Evolutionary conservation across 2,888 invertebrate genomes (phyloP), one percentile per base, ranked within the genome.

Genomic region (Drosophila testacea): DNA sequence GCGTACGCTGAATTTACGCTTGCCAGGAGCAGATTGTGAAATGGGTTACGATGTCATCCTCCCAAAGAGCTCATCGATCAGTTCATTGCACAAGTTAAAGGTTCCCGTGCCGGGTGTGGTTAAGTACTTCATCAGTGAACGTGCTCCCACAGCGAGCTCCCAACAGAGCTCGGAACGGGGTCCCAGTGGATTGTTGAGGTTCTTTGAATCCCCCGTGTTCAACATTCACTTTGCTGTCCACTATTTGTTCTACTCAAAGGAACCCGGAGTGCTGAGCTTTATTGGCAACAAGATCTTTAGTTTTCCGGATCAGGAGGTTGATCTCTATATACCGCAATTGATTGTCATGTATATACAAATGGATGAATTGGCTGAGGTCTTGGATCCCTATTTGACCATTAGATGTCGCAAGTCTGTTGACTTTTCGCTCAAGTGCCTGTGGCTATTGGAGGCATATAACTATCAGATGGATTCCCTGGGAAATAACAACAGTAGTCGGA

Each of bases 271-370:
- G 78, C 97, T 99, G 91, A 97, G 97, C 88, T 99, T 99, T 93
- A 96, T 99, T 92, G 99, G 98, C 77, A 99, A 99, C 94, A 97
- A 98, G 93, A 95, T 99, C 93, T 99, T 99, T 93, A 97, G 96
- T 93, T 99, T 99, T 93, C 95, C 96, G 34, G 95, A 97, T 92
- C 94, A 94, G 77, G 98, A 98, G 83, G 98, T 99, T 75, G 99
- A 99, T 94, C 98, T 99, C 93, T 99, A 99, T 93, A 95, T 99
- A 92, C 99, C 99, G 51, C 99, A 99, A 93, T 93, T 99, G 90
- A 96, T 99, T 90, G 98, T 98, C 90, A 98, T 99, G 97, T 99
- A 99, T 93, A 97, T 99, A 93, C 98, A 99, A 94, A 98, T 98
- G 95, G 96, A 96, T 90, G 99, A 99, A 92, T 96, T 99, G 81